phyloP scores from a whole-genome alignment of 2,113 vertebrate species.

The Silurus asotus region DNA sequence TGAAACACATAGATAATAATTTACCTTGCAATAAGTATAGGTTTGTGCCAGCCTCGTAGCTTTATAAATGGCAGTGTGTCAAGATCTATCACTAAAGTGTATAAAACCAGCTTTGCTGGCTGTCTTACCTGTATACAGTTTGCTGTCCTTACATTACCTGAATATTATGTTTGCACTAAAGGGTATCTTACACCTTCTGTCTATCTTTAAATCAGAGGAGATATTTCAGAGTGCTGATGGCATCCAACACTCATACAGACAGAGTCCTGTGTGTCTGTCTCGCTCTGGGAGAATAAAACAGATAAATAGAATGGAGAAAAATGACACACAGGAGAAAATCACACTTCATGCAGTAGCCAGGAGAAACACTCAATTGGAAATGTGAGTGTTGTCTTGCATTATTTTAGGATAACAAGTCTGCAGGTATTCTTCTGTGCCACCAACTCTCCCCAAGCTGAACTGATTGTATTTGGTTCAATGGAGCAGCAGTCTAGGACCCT shows the following conservation, averaged over 20 bases:
- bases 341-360: slow-evolving; percentile 23
- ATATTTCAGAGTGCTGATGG: slow-evolving; percentile 28
- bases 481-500: slow-evolving; percentile 13
- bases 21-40: background rate
- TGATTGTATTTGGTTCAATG: slow-evolving; percentile 12
- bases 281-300: slow-evolving; percentile 23
- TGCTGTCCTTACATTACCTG: slow-evolving; percentile 44
- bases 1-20: background rate
- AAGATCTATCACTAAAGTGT: background rate
- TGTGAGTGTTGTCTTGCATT: slow-evolving; percentile 15
- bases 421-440: background rate
- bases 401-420: slow-evolving; percentile 24
- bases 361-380: slow-evolving; percentile 13
- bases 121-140: background rate
- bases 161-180: slow-evolving; percentile 31
- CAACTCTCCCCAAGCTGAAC: slow-evolving; percentile 3
- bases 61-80: slow-evolving; percentile 30
- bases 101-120: background rate
- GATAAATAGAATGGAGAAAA: background rate
- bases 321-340: slow-evolving; percentile 26
- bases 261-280: slow-evolving; percentile 16
- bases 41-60: background rate
- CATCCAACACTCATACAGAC: slow-evolving; percentile 11
- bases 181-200: slow-evolving; percentile 29
- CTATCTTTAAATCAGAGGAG: slow-evolving; percentile 36